Evolutionary conservation across 2,888 invertebrate genomes (phyloP).

Genomic region (Automeris io): DNA sequence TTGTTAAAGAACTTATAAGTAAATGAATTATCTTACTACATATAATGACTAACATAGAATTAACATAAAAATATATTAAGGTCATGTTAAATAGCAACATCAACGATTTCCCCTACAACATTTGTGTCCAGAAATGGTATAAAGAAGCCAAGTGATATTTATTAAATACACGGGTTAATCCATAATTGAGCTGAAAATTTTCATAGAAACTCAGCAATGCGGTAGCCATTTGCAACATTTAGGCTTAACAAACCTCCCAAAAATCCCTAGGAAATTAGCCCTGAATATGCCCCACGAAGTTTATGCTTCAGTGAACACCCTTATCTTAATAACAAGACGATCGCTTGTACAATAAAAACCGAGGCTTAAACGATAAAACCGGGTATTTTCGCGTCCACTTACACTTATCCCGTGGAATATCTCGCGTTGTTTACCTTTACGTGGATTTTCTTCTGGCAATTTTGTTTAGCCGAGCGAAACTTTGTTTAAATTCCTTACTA

Average conservation of each 20-base stretch:
- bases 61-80: no score
- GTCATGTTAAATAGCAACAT: no score
- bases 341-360: constrained; percentile 7
- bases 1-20: no score
- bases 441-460: constrained; percentile 4
- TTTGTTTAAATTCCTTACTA: constrained; percentile 8
- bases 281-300: not conserved
- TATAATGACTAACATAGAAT: no score
- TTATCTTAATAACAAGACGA: constrained; percentile 3
- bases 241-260: not conserved
- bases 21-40: no score
- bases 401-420: constrained; percentile 19
- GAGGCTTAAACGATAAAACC: constrained; percentile 10
- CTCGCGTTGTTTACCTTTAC: constrained; percentile 15
- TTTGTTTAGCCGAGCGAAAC: constrained; percentile 4
- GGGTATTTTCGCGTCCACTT: constrained; percentile 26
- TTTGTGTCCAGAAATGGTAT: no score
- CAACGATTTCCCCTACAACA: no score
- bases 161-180: no score
- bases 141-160: no score
- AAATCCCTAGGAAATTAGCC: not conserved
- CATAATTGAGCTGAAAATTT: no score
- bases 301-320: constrained; percentile 1
- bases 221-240: no score
- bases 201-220: no score